These are phyloP conservation scores for Urocolius indicus DNA, from an alignment of 2,113 vertebrate species.

Conservation along the genomic window DNA sequence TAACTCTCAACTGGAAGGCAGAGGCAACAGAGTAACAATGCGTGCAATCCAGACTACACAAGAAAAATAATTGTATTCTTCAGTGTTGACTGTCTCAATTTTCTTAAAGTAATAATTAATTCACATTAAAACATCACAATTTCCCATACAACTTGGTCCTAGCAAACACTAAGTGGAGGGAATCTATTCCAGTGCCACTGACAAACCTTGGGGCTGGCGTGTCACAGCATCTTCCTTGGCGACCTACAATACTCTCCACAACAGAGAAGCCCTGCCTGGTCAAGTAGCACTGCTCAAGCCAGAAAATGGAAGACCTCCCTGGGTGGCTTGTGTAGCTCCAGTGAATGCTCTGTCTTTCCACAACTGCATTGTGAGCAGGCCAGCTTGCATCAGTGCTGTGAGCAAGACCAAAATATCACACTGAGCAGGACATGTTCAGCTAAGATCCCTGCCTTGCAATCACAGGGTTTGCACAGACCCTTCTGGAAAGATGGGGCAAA, in stretches of 20 bases:
- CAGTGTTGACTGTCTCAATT: not conserved
- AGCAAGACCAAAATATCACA: not conserved
- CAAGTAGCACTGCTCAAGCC: rapidly evolving
- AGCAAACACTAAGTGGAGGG: not conserved
- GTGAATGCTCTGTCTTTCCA: not conserved
- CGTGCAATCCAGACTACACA: not conserved
- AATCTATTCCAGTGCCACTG: not conserved
- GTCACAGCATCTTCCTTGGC: not conserved
- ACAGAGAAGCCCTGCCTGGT: not conserved
- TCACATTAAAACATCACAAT: not conserved
- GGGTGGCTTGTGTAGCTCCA: not conserved
- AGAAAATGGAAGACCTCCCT: not conserved
- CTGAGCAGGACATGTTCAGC: not conserved
- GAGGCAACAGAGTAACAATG: not conserved
- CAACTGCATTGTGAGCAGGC: not conserved
- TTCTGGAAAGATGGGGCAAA: not conserved
- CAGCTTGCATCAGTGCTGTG: rapidly evolving
- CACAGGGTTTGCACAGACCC: not conserved
- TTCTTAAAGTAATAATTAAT: not conserved
- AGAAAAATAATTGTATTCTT: not conserved
- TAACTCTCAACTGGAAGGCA: not conserved
- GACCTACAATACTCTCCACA: not conserved
- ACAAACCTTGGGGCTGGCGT: not conserved
- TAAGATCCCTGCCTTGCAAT: not conserved
- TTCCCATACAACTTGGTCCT: not conserved